A percentile compares a stretch with the other conserved stretches of the same genome.
phyloP scores from a whole-genome alignment of 92 coral and sea anemone genomes.

The Parazoanthus atlanticus region DNA sequence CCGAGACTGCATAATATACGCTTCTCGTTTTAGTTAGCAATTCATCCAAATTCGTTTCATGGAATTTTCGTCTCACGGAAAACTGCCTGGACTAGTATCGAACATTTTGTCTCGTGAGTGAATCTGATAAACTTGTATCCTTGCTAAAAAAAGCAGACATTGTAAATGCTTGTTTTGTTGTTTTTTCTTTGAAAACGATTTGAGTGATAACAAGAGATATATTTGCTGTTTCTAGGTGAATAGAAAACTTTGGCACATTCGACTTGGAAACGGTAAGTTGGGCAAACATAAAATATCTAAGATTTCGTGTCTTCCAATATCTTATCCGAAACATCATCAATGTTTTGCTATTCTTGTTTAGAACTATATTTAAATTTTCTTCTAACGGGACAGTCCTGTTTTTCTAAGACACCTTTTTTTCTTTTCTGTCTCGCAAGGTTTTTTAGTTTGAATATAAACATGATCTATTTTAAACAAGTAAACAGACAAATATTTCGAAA shows the following conservation, averaged over 20 bases:
- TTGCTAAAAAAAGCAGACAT: neutral
- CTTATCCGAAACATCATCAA: neutral
- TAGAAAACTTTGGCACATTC: neutral
- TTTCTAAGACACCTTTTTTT: neutral
- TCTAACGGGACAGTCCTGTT: neutral
- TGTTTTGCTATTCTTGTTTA: neutral
- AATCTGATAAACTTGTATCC: neutral
- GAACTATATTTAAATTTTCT: no score
- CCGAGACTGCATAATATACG: conserved; percentile 10
- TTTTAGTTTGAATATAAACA: no score
- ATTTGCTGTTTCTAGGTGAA: conserved; percentile 37
- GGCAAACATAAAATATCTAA: neutral
- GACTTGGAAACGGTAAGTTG: conserved; percentile 9
- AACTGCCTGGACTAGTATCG: neutral
- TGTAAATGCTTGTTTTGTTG: neutral
- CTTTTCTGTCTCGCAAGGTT: neutral
- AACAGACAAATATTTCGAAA: neutral
- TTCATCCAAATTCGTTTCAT: neutral
- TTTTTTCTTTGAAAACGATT: conserved; percentile 1
- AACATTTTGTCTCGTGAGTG: neutral
- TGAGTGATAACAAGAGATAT: neutral
- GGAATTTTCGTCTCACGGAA: neutral
- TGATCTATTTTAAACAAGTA: no score
- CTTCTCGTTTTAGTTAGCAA: neutral
- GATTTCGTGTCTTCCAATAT: neutral